Base-by-base conservation (phyloP, 2,888 invertebrate genomes). In the Acholoe squamosa region DNA sequence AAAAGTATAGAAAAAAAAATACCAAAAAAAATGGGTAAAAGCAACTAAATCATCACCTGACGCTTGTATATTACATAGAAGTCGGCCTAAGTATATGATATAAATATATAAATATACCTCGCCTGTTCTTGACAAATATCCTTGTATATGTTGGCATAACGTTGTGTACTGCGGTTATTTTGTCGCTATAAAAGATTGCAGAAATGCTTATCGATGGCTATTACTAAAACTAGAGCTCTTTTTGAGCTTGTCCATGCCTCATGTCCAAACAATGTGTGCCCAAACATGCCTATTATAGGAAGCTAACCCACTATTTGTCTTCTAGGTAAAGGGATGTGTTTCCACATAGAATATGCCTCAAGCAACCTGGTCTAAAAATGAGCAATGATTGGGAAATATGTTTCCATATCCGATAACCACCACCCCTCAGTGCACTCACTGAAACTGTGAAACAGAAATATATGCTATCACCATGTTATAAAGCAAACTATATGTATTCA, bases 141-240 rank as follows among this genome's bases (percentile, higher is more conserved):
- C 71, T n/a, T 71, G 31, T 25, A n/a, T 71, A 28, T 71, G 71
- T 61, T 61, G 61, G 61, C n/a, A 61, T 61, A n/a, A 61, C 61
- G 61, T 61, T 61, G 61, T 61, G 61, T 61, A 61, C 19, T n/a
- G 61, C 61, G 19, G 61, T 19, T 61, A 12, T 61, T 61, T 61
- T n/a, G 61, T 61, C 61, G 16, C 0, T 71, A 61, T 61, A 61
- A 25, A 7, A 71, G 71, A 71, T 31, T 3, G 31, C 71, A 71
- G 71, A 16, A 71, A 71, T 71, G 71, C 71, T 71, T 28, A n/a
- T 22, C 28, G 71, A 71, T 71, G 71, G 71, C 71, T 71, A 71
- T 71, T 22, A 71, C 71, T n/a, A 71, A 61, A 71, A 28, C 28
- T 0, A 16, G 31, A 16, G 25, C 25, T 31, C 31, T 22, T 71